phyloP scores from a whole-genome alignment of 2,888 invertebrate species.

The Ptychoptera contaminata region DNA sequence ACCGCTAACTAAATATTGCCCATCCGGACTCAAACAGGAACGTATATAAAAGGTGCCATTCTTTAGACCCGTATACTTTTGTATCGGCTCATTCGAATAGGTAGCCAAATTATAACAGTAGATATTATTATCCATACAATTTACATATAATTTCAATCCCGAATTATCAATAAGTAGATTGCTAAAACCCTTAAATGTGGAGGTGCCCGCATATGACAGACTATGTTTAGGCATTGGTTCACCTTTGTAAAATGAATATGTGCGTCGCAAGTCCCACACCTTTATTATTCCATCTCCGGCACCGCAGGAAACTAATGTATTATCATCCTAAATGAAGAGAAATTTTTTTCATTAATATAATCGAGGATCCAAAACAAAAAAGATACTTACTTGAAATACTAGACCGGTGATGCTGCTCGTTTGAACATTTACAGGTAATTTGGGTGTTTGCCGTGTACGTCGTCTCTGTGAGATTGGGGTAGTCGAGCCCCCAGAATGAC shows the following conservation, averaged over 20 bases:
- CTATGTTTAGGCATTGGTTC: slow-evolving; percentile 55
- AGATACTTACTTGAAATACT: slow-evolving; percentile 45
- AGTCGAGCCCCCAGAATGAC: slow-evolving; percentile 26
- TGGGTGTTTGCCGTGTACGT: slow-evolving; percentile 29
- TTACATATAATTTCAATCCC: slow-evolving; percentile 58
- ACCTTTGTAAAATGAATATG: slow-evolving; percentile 49
- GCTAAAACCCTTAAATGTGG: slow-evolving; percentile 56
- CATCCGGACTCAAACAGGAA: slow-evolving; percentile 64
- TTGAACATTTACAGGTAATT: slow-evolving; percentile 32
- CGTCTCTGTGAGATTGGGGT: slow-evolving; percentile 39
- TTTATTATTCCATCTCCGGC: slow-evolving; percentile 77
- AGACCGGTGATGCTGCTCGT: slow-evolving; percentile 69
- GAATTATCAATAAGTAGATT: slow-evolving; percentile 59
- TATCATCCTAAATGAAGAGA: slow-evolving; percentile 41
- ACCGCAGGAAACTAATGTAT: slow-evolving; percentile 67
- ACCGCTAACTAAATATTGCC: slow-evolving; percentile 70
- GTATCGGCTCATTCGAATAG: slow-evolving; percentile 47
- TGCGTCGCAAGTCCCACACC: slow-evolving; percentile 75
- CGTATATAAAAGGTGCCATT: slow-evolving; percentile 76
- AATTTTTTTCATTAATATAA: slow-evolving; percentile 1
- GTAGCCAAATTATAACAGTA: slow-evolving; percentile 70
- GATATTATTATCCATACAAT: slow-evolving; percentile 73
- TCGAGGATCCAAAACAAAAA: not conserved
- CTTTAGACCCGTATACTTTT: slow-evolving; percentile 53
- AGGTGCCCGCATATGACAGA: slow-evolving; percentile 58